Conservation (phyloP, 2,797 vertebrate genomes). For the Sciurus carolinensis region DNA sequence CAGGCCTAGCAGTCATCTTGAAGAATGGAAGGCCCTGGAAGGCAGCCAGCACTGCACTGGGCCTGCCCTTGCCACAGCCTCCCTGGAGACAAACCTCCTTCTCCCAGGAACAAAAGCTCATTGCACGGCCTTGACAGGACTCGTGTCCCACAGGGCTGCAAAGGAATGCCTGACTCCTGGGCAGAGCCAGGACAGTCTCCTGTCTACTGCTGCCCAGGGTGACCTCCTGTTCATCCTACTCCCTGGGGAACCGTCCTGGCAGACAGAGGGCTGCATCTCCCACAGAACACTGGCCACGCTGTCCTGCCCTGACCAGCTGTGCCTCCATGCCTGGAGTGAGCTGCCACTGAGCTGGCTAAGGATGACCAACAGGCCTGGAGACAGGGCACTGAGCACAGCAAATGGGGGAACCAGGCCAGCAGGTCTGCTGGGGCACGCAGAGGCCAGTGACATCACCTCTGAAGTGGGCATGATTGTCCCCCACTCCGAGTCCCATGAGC, state of each 20-base stretch:
- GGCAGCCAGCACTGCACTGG: accelerated
- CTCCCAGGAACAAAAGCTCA: not conserved
- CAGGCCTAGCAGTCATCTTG: not conserved
- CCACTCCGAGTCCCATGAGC: too few relatives aligned
- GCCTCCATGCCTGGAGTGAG: not conserved
- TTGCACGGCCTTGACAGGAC: not conserved
- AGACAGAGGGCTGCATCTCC: not conserved
- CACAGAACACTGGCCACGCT: accelerated
- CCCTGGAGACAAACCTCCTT: not conserved
- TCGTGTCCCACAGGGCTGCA: accelerated
- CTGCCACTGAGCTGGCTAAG: not conserved
- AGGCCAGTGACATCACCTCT: too few relatives aligned
- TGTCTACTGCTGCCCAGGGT: not conserved
- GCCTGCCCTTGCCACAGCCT: not conserved
- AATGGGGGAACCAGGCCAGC: accelerated
- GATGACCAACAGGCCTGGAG: not conserved
- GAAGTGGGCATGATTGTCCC: too few relatives aligned
- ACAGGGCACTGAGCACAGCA: not conserved
- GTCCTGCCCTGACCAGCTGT: not conserved
- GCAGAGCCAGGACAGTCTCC: not conserved
- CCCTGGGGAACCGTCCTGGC: not conserved
- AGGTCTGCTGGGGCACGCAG: too few relatives aligned
- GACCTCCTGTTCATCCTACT: not conserved
- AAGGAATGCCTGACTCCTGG: not conserved
- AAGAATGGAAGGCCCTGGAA: not conserved